phyloP scores from a whole-genome alignment of 2,113 vertebrate genomes.

The Chloebia gouldiae region DNA sequence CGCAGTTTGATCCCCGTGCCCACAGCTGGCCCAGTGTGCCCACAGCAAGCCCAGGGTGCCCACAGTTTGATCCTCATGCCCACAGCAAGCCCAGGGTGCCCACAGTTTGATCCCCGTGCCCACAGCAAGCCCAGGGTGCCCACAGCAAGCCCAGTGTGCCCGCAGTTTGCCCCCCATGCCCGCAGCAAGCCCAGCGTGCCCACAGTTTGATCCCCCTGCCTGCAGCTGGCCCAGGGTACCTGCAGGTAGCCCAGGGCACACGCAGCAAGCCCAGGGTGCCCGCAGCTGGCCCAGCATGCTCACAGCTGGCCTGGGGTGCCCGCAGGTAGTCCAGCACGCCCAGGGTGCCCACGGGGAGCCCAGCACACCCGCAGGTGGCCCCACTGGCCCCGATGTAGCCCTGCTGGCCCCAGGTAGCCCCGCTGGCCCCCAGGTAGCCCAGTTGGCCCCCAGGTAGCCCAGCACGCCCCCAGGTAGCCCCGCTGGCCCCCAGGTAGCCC shows the following conservation, averaged over 20 bases:
- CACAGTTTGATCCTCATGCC: rapidly evolving
- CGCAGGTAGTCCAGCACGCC: too few species aligned
- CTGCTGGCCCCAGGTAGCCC: too few species aligned
- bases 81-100: rapidly evolving
- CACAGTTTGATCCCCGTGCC: rapidly evolving
- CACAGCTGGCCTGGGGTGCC: too few species aligned
- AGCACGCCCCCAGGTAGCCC: rapidly evolving
- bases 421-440: too few species aligned
- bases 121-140: rapidly evolving
- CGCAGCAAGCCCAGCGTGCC: too few species aligned
- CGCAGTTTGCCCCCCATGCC: too few species aligned
- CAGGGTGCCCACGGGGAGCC: too few species aligned
- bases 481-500: rapidly evolving
- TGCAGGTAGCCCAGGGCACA: rapidly evolving
- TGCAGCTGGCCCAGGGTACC: rapidly evolving
- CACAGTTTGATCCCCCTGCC: too few species aligned
- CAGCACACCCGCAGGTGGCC: background rate
- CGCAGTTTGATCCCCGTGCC: too few species aligned
- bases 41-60: too few species aligned
- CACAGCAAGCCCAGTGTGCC: background rate
- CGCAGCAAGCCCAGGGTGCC: background rate
- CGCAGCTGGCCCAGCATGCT: background rate
- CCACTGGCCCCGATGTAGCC: too few species aligned
- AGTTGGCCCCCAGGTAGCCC: rapidly evolving
- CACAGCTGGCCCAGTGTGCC: too few species aligned